Conservation (phyloP, 1,140 invertebrate genomes). For the Oppia nitens region DNA sequence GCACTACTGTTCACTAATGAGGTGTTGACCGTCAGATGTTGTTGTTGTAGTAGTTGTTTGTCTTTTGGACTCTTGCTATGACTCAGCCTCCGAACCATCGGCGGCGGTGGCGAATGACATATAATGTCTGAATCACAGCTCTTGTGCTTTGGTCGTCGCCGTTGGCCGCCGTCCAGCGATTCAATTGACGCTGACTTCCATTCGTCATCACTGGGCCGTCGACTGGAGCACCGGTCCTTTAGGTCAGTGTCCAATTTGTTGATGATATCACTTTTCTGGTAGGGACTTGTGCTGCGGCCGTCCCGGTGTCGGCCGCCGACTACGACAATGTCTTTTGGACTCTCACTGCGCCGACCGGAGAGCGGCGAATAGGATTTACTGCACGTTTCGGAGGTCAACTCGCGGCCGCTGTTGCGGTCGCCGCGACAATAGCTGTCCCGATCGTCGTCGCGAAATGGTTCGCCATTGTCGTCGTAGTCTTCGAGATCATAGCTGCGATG, state of each 20-base stretch:
- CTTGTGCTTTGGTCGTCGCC: not conserved
- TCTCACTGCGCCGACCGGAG: not conserved
- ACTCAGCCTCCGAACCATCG: not conserved
- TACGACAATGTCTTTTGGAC: not conserved
- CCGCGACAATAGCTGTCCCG: not conserved
- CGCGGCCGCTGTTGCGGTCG: slow-evolving; percentile 13
- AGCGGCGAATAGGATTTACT: not conserved
- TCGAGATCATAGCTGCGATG: slow-evolving; percentile 11
- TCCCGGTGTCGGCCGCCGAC: too few species aligned
- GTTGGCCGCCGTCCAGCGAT: not conserved
- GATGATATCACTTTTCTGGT: not conserved
- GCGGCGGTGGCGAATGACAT: not conserved
- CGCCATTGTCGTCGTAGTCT: not conserved
- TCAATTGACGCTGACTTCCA: not conserved
- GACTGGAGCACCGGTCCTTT: not conserved
- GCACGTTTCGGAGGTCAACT: not conserved
- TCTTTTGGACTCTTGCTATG: slow-evolving; percentile 1
- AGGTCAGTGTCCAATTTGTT: not conserved
- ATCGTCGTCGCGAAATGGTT: not conserved
- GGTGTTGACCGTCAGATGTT: too few species aligned
- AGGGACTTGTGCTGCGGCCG: not conserved
- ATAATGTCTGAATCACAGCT: not conserved
- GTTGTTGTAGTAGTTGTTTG: not conserved
- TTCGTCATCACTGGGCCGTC: not conserved
- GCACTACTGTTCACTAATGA: too few species aligned